Conservation (phyloP, 2,888 invertebrate genomes). For the Thalpophila matura region DNA sequence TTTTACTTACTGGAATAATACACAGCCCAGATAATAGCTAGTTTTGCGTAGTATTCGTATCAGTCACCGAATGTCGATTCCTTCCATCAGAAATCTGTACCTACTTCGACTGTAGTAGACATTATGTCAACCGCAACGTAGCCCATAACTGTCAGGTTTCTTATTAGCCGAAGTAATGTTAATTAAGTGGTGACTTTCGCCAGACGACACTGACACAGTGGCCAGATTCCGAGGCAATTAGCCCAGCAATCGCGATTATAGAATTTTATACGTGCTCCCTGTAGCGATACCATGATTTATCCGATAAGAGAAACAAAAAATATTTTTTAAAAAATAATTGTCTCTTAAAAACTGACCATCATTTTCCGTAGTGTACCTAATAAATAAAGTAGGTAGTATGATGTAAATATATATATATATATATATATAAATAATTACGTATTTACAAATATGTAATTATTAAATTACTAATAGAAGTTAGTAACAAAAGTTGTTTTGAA, state of each 20-base stretch:
- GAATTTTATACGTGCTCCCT: conserved; percentile 64
- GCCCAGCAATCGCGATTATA: conserved; percentile 68
- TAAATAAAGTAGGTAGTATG: no score
- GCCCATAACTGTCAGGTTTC: conserved; percentile 47
- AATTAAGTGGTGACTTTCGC: conserved; percentile 66
- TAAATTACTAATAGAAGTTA: background rate
- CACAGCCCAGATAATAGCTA: no score
- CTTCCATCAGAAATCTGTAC: background rate
- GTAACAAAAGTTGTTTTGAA: conserved; percentile 9
- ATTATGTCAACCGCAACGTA: conserved; percentile 33
- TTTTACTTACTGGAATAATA: no score
- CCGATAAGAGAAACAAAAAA: background rate
- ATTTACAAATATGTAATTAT: no score
- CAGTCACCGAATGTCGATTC: background rate
- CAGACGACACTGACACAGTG: conserved; percentile 70
- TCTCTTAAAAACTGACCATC: no score
- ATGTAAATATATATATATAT: no score
- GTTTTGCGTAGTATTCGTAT: no score
- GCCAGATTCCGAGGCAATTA: conserved; percentile 74
- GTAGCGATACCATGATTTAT: conserved; percentile 49
- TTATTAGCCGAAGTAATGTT: conserved; percentile 52
- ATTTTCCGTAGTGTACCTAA: no score
- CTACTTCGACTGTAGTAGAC: background rate
- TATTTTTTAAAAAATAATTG: background rate
- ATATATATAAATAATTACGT: no score